phyloP scores from a whole-genome alignment of 2,797 vertebrate species.

The Chloroceryle amazona region DNA sequence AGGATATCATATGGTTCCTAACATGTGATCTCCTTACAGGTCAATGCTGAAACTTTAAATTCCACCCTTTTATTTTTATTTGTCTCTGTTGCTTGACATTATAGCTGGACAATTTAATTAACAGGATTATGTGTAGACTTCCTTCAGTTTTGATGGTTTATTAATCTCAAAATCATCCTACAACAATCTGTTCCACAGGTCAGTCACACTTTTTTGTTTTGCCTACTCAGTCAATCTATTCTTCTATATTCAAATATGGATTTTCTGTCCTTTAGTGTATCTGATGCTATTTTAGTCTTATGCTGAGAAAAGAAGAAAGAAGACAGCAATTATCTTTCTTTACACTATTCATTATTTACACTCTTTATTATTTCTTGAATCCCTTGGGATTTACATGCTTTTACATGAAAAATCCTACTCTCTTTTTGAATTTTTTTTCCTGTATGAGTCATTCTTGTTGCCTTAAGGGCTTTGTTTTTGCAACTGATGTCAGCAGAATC shows the following conservation, averaged over 20 bases:
- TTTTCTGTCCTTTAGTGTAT: neutral
- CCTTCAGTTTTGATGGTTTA: slow-evolving; percentile 6
- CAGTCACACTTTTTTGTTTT: slow-evolving; percentile 3
- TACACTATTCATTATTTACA: slow-evolving; percentile 4
- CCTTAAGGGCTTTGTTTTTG: slow-evolving; percentile 12
- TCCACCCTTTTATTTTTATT: neutral
- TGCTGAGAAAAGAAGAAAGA: neutral
- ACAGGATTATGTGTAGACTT: neutral
- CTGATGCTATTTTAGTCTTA: neutral
- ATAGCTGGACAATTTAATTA: neutral
- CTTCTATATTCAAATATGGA: neutral
- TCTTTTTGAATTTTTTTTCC: neutral
- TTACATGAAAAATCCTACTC: neutral
- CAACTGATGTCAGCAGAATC: slow-evolving; percentile 23
- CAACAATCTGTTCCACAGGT: neutral
- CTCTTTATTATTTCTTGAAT: neutral
- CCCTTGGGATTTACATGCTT: slow-evolving; percentile 1
- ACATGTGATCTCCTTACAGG: neutral
- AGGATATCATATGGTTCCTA: neutral
- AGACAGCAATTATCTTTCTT: slow-evolving; percentile 17
- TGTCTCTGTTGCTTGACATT: neutral
- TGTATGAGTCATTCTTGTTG: neutral
- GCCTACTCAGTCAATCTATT: neutral
- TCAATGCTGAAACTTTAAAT: neutral
- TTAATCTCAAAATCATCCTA: neutral